Evolutionary conservation across 2,797 vertebrate genomes (phyloP).

Genomic region (Macropodus opercularis): DNA sequence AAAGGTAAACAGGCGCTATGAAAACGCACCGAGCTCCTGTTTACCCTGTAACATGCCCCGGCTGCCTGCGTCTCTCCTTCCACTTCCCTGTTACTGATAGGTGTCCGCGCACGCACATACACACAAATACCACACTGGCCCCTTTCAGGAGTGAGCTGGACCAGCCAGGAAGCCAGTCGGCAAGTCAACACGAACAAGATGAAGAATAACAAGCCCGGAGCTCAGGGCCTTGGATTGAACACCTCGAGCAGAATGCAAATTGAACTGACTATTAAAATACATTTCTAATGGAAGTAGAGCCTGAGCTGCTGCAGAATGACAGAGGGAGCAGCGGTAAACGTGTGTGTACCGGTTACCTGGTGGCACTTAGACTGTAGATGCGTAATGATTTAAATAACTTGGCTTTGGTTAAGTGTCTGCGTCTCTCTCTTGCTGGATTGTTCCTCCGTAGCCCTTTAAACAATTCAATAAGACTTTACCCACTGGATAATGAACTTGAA

Average conservation of each 20-base stretch:
- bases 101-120: constrained; percentile 36
- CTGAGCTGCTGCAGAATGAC: constrained; percentile 10
- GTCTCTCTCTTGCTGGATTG: constrained; percentile 37
- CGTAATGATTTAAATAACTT: constrained; percentile 54
- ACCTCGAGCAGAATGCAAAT: constrained; percentile 21
- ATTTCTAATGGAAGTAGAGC: constrained; percentile 18
- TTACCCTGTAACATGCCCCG: constrained; percentile 40
- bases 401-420: constrained; percentile 32
- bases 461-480: constrained; percentile 61
- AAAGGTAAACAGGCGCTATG: constrained; percentile 50
- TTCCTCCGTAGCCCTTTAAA: constrained; percentile 48
- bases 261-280: constrained; percentile 2
- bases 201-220: constrained; percentile 62
- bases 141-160: constrained; percentile 43
- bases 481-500: constrained; percentile 72
- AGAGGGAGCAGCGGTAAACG: constrained; percentile 47
- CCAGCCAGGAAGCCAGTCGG: constrained; percentile 67
- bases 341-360: constrained; percentile 58
- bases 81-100: constrained; percentile 68
- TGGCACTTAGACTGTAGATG: constrained; percentile 51
- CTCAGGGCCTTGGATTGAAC: constrained; percentile 56
- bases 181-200: constrained; percentile 61
- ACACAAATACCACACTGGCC: constrained; percentile 38
- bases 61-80: constrained; percentile 49
- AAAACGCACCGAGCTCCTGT: constrained; percentile 58